Evolutionary conservation across 2,888 invertebrate genomes (phyloP).

Genomic region (Leptinotarsa juncta): DNA sequence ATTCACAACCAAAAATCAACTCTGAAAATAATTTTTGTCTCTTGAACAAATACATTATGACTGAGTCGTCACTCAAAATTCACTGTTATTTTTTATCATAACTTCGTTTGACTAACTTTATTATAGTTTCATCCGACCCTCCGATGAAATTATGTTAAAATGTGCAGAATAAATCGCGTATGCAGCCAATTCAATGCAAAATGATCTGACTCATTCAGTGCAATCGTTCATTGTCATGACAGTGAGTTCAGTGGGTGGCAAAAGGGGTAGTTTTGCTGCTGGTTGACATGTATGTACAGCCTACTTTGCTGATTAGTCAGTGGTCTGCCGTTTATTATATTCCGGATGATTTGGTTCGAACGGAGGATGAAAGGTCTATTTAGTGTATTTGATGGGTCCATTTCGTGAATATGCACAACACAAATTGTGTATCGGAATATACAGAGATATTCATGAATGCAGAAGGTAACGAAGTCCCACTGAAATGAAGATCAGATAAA

Average conservation of each 20-base stretch:
- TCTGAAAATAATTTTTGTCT: too few species aligned
- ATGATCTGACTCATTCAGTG: constrained; percentile 42
- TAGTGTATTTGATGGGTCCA: constrained; percentile 23
- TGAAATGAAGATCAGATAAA: too few species aligned
- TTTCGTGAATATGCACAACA: not conserved
- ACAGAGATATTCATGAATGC: not conserved
- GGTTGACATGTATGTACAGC: constrained; percentile 41
- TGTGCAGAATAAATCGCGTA: constrained; percentile 25
- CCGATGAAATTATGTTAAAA: constrained; percentile 11
- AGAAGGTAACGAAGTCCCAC: too few species aligned
- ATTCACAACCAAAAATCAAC: too few species aligned
- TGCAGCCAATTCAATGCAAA: constrained; percentile 38
- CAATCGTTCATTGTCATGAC: constrained; percentile 46
- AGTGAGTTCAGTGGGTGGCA: constrained; percentile 35
- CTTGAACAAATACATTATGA: too few species aligned
- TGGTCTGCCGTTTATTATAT: constrained; percentile 35
- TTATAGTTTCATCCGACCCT: not conserved
- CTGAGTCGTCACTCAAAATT: too few species aligned
- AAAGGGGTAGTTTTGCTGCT: constrained; percentile 44
- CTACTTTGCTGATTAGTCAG: constrained; percentile 44
- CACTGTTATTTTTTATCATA: not conserved
- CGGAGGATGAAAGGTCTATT: constrained; percentile 40
- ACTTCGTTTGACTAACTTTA: not conserved
- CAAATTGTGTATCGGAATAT: not conserved
- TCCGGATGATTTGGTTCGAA: constrained; percentile 42